These are phyloP conservation scores for Galagoides demidoff DNA, from an alignment of 2,797 vertebrate genomes.

Conservation along the genomic window DNA sequence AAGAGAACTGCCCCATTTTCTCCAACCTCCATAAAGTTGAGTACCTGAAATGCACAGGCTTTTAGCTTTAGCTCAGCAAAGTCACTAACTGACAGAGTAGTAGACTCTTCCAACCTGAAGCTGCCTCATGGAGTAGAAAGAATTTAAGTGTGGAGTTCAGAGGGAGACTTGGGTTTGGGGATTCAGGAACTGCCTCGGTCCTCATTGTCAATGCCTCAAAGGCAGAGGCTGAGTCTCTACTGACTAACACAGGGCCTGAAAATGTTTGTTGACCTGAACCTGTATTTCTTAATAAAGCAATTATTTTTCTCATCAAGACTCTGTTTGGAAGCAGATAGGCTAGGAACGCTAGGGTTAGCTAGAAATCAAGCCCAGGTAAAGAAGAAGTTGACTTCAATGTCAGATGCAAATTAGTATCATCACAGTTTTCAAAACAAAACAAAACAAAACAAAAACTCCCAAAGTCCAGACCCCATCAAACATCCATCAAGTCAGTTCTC, in stretches of 20 bases:
- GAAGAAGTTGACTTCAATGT: not conserved
- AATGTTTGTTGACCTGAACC: not conserved
- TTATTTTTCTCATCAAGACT: not conserved
- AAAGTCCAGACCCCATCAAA: not conserved
- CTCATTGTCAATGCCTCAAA: not conserved
- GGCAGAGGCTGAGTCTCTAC: not conserved
- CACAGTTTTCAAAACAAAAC: constrained; percentile 16
- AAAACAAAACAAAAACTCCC: not conserved
- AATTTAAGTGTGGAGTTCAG: not conserved
- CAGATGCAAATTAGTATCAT: not conserved
- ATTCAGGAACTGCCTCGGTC: not conserved
- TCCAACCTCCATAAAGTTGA: not conserved
- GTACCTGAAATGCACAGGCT: not conserved
- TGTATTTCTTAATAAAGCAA: not conserved
- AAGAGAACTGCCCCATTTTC: not conserved
- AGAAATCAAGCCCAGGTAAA: not conserved
- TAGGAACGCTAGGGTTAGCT: not conserved
- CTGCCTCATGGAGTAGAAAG: not conserved
- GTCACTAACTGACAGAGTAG: not conserved
- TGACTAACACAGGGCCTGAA: not conserved
- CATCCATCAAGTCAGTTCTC: not conserved
- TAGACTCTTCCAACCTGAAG: not conserved
- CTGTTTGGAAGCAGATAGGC: not conserved
- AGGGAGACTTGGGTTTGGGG: not conserved
- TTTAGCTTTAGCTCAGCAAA: not conserved